These are phyloP conservation scores for Petrolisthes cinctipes DNA, from an alignment of 2,888 invertebrate genomes.

Conservation along the genomic window DNA sequence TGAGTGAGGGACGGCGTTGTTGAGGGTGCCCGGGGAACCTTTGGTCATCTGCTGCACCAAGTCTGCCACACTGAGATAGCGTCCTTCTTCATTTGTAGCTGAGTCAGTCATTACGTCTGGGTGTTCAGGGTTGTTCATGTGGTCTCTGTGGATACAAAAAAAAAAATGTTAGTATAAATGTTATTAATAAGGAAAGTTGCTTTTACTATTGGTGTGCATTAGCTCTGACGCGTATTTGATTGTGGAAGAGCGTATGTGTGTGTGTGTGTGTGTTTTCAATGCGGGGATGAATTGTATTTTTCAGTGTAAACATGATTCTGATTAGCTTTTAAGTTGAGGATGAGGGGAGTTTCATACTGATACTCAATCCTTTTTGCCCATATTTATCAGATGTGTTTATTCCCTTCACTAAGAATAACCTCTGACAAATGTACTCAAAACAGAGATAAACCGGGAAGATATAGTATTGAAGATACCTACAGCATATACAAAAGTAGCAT, in stretches of 20 bases:
- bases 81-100: not conserved
- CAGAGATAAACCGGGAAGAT: too few species aligned
- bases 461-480: too few species aligned
- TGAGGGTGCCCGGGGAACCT: not conserved
- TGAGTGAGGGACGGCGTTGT: not conserved
- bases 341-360: too few species aligned
- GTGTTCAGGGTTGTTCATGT: conserved; percentile 33
- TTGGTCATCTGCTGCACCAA: conserved; percentile 19
- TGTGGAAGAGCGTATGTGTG: not conserved
- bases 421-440: too few species aligned
- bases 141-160: conserved; percentile 29
- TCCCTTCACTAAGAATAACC: too few species aligned
- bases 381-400: too few species aligned
- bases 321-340: too few species aligned
- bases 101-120: conserved; percentile 14
- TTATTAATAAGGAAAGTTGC: not conserved
- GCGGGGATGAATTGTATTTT: too few species aligned
- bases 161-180: not conserved
- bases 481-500: too few species aligned
- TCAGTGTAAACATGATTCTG: too few species aligned
- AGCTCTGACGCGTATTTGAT: not conserved
- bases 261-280: too few species aligned
- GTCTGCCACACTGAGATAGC: conserved; percentile 28
- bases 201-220: not conserved
- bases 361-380: too few species aligned